These are phyloP conservation scores for Galerucella calmariensis DNA, from an alignment of 2,888 invertebrate genomes.

Conservation along the genomic window DNA sequence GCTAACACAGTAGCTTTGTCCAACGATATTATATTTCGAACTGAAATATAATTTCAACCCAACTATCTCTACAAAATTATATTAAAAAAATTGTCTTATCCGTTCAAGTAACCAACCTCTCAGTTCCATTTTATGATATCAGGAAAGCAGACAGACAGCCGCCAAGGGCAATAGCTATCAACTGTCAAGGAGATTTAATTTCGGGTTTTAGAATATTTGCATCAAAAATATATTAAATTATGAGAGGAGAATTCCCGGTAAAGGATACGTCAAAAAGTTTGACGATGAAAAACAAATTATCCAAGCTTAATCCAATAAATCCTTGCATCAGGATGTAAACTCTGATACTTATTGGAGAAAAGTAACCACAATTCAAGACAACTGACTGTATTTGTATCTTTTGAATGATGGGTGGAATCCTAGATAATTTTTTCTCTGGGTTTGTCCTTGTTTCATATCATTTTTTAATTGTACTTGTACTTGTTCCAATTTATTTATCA, in stretches of 20 bases:
- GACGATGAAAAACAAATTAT: neutral
- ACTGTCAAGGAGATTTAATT: slow-evolving; percentile 17
- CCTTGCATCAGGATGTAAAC: neutral
- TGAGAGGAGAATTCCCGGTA: neutral
- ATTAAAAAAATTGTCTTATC: neutral
- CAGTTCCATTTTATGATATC: slow-evolving; percentile 15
- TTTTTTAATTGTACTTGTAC: too few relatives aligned
- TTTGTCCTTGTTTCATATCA: too few relatives aligned
- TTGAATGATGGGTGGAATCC: too few relatives aligned
- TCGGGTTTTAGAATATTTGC: neutral
- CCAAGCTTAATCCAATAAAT: neutral
- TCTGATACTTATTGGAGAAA: too few relatives aligned
- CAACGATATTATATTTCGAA: too few relatives aligned
- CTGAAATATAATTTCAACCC: too few relatives aligned
- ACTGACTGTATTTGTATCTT: too few relatives aligned
- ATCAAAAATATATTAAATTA: slow-evolving; percentile 5
- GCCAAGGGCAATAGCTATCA: slow-evolving; percentile 16
- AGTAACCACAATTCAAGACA: too few relatives aligned
- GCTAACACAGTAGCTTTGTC: too few relatives aligned
- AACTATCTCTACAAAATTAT: too few relatives aligned
- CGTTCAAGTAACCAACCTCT: neutral
- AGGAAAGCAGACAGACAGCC: slow-evolving; percentile 9
- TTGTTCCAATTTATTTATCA: too few relatives aligned
- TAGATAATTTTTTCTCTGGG: too few relatives aligned
- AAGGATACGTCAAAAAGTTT: slow-evolving; percentile 3